phyloP scores from a whole-genome alignment of 2,888 invertebrate species.

The Luffia ferchaultella region DNA sequence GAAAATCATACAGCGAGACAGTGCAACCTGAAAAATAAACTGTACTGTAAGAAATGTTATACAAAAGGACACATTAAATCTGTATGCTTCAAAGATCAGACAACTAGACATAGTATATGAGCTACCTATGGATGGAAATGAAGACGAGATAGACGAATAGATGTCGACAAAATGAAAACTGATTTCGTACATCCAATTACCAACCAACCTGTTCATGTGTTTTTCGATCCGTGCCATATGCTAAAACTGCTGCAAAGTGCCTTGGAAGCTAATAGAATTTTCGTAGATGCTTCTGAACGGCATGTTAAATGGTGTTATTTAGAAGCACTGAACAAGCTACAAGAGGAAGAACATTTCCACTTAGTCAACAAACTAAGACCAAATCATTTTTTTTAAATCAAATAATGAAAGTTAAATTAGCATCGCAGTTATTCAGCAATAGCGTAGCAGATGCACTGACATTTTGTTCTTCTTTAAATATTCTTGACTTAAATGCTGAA shows the following conservation, averaged over 20 bases:
- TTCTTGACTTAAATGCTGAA: not conserved
- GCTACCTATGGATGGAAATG: too few relatives aligned
- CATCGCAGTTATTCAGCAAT: conserved; percentile 9
- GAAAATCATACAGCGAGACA: too few relatives aligned
- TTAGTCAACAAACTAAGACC: conserved; percentile 9
- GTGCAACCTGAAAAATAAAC: too few relatives aligned
- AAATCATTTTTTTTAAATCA: conserved; percentile 3
- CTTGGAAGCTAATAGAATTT: conserved; percentile 8
- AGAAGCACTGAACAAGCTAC: conserved; percentile 7
- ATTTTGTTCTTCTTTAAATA: conserved; percentile 5
- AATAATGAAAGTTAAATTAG: conserved; percentile 8
- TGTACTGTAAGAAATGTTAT: too few relatives aligned
- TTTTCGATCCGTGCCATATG: conserved; percentile 14
- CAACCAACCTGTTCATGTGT: conserved; percentile 7
- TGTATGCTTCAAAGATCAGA: too few relatives aligned
- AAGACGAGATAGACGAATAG: too few relatives aligned
- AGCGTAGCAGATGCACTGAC: conserved; percentile 8
- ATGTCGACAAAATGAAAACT: not conserved
- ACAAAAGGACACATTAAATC: too few relatives aligned
- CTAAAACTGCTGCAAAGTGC: conserved; percentile 14
- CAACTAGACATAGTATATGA: too few relatives aligned
- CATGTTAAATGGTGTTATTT: conserved; percentile 8
- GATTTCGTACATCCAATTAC: conserved; percentile 9
- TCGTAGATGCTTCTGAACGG: conserved; percentile 7
- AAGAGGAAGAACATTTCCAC: conserved; percentile 10